Base-by-base conservation (phyloP, 2,888 invertebrate genomes). In the Ryuthela nishihirai region DNA sequence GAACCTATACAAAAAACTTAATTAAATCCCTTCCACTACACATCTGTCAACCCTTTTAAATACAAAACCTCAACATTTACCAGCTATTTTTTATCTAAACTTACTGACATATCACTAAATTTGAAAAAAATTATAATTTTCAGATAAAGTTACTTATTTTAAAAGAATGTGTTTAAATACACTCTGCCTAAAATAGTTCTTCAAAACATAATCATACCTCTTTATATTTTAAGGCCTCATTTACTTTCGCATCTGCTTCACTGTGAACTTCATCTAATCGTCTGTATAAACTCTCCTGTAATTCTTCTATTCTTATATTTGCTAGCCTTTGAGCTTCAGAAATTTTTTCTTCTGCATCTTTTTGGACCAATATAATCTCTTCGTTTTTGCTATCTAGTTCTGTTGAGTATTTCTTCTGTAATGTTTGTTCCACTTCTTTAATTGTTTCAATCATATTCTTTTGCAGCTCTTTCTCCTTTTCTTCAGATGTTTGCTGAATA, bases 401-500 rank as follows among this genome's bases (percentile, higher is more conserved):
- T 42, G 46, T 50, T n/a, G 50, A 23, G 24, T 40, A 56, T 18
- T 36, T 46, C 32, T 56, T 41, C 20, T 38, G 17, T 24, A 58
- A 36, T 9, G 56, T 20, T 12, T 18, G 18, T 32, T 58, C 56
- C 23, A 58, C 46, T 52, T 41, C 56, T 32, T 58, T 58, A 4
- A 58, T 52, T 18, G 42, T 45, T 38, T 58, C 52, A 32, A 43
- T 58, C 1, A 58, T 26, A 18, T 29, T 32, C 42, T 53, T 54
- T 29, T 59, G 59, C 35, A 54, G 44, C n/a, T 59, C 59, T 35
- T 59, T 43, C 12, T 46, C 40, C 21, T 18, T 36, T 10, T 43
- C 45, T 17, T 53, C 53, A 15, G 44, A 39, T 36, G 43, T 48
- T 2, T 25, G 39, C 24, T 59, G 48, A 29, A 69, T 68, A 69